Conservation (phyloP, 2,888 invertebrate genomes). For the Barypeithes pellucidus region DNA sequence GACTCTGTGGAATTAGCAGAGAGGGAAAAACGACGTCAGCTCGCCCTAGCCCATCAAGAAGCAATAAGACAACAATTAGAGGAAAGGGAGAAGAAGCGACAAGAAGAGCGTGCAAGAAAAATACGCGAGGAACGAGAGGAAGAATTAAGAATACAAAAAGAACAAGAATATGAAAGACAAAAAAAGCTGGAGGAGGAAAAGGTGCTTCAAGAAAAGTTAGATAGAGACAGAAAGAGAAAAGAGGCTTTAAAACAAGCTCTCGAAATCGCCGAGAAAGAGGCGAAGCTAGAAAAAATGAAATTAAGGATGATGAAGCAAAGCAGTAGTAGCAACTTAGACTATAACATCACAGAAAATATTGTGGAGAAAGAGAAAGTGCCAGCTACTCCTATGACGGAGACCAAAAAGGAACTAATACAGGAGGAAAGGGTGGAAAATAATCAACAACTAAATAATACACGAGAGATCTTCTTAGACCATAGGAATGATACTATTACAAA, state of each 20-base stretch:
- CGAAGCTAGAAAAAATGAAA: constrained; percentile 73
- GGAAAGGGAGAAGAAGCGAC: constrained; percentile 83
- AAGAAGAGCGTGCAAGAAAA: constrained; percentile 83
- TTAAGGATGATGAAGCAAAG: constrained; percentile 62
- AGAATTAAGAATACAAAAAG: constrained; percentile 83
- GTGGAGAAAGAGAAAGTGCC: constrained; percentile 64
- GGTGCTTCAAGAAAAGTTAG: constrained; percentile 78
- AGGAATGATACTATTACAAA: constrained; percentile 53
- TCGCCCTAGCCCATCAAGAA: constrained; percentile 89
- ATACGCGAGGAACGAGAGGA: constrained; percentile 86
- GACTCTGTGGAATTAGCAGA: constrained; percentile 87
- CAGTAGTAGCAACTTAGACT: constrained; percentile 48
- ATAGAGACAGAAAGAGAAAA: constrained; percentile 81
- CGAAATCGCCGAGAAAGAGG: constrained; percentile 78
- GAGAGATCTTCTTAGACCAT: constrained; percentile 32
- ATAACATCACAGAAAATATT: constrained; percentile 60
- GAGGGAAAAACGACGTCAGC: constrained; percentile 85
- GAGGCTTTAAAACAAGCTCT: constrained; percentile 85
- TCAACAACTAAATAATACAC: constrained; percentile 55
- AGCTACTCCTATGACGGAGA: constrained; percentile 20
- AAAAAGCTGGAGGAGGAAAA: constrained; percentile 83
- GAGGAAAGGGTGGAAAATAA: constrained; percentile 29
- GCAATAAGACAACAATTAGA: constrained; percentile 89
- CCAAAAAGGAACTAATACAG: constrained; percentile 16
- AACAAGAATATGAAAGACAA: constrained; percentile 80